Conservation (phyloP, 2,797 vertebrate genomes). For the Hemibagrus guttatus region DNA sequence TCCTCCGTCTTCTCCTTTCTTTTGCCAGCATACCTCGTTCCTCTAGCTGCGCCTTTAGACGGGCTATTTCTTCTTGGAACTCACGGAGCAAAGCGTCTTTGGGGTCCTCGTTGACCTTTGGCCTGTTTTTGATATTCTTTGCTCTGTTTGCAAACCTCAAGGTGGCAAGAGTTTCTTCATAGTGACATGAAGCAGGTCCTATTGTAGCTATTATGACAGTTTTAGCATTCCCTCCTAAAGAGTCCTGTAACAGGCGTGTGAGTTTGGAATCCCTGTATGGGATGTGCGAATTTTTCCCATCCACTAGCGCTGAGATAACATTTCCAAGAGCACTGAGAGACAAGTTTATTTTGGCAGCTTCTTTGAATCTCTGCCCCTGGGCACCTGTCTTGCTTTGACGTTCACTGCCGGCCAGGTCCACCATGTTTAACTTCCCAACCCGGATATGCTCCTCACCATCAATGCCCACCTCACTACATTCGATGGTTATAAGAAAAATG, state of each 20-base stretch:
- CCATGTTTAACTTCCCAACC: slow-evolving; percentile 96
- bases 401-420: slow-evolving; percentile 95
- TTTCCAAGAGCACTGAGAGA: slow-evolving; percentile 95
- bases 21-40: slow-evolving; percentile 88
- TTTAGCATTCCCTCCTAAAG: slow-evolving; percentile 93
- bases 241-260: slow-evolving; percentile 93
- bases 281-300: slow-evolving; percentile 88
- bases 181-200: slow-evolving; percentile 87
- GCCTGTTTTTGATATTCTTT: slow-evolving; percentile 98
- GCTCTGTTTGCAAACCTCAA: slow-evolving; percentile 93
- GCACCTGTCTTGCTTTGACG: slow-evolving; percentile 87
- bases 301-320: slow-evolving; percentile 91
- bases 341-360: slow-evolving; percentile 96
- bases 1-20: slow-evolving; percentile 82
- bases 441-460: slow-evolving; percentile 94
- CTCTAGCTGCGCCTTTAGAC: slow-evolving; percentile 92
- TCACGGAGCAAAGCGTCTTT: slow-evolving; percentile 93
- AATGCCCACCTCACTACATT: slow-evolving; percentile 87
- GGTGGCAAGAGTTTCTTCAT: slow-evolving; percentile 90
- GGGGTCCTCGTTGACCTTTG: slow-evolving; percentile 94
- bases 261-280: slow-evolving; percentile 98
- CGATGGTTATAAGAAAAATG: slow-evolving; percentile 90
- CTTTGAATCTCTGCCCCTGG: slow-evolving; percentile 87
- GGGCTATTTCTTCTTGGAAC: slow-evolving; percentile 92
- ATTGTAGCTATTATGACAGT: slow-evolving; percentile 96